Evolutionary conservation across 23 tunicate species (phyloP), one percentile per base, ranked within the genome.

Genomic region (Clavelina lepadiformis): DNA sequence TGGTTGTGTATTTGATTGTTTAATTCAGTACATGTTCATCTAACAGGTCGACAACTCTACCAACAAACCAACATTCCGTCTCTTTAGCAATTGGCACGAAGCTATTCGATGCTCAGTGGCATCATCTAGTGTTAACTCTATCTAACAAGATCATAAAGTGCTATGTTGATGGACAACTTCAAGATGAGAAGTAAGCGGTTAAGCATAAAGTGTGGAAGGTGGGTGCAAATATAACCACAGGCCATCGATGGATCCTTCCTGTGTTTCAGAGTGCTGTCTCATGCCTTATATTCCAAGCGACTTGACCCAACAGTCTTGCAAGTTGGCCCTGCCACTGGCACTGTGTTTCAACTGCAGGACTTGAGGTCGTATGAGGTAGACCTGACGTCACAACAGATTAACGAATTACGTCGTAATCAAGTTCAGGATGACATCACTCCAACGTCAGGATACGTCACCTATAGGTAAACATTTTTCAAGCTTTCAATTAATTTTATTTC

Each of bases 381-480:
- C 8, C 31, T 83, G 65, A 51, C 71, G 0, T 21, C 65, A 47
- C 28, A 28, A 5, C 71, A 83, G 38, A 60, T 72, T 1, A 23
- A 31, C 18, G 75, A 83, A 29, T 30, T 83, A 24, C 33, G 44
- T 34, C 31, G 19, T 3, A 23, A 60, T 0, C 68, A 75, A 36
- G 75, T 72, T 31, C 76, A 60, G 24, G 19, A 29, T 22, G 91
- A 83, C 51, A 53, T 83, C 33, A 28, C 37, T 6, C 91, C 91
- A 30, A 31, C 60, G 2, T 57, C 75, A 27, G 91, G 91, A 20
- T 68, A 66, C 28, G 15, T 83, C 0, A 46, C 50, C 19, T 83
- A 74, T 56, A 41, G 58, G 91, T 83, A 50, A 58, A 26, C 22
- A 55, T 19, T 55, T 55, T 55, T 22, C 0, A 19, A n/a, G n/a